Conservation (phyloP, 1,140 invertebrate genomes). For the Bombus vancouverensis region DNA sequence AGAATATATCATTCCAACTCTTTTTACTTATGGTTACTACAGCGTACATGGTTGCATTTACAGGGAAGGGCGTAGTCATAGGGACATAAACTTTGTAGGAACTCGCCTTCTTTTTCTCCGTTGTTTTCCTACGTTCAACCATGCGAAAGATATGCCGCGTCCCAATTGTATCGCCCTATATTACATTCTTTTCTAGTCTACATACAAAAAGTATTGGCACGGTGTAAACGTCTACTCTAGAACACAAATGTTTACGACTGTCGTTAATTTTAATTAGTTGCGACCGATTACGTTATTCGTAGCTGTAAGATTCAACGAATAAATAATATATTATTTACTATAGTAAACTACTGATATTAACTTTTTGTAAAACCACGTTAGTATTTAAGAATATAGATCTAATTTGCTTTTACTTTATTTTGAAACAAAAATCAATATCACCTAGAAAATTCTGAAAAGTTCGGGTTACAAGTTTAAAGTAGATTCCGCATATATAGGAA, state of each 20-base stretch:
- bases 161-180: neutral
- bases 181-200: neutral
- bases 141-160: neutral
- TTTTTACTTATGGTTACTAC: neutral
- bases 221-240: neutral
- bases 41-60: neutral
- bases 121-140: neutral
- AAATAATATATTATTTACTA: neutral
- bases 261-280: neutral
- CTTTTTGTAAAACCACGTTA: fast-evolving
- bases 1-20: neutral
- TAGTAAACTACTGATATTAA: neutral
- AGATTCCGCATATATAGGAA: too few species aligned
- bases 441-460: too few species aligned
- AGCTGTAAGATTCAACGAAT: neutral
- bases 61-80: neutral
- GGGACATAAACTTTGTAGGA: neutral
- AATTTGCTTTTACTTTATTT: neutral
- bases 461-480: too few species aligned
- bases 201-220: neutral
- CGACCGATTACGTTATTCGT: too few species aligned
- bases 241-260: neutral
- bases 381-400: neutral
- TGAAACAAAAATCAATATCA: neutral
- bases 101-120: neutral